Evolutionary conservation across 2,888 invertebrate species (phyloP), one percentile per base, ranked within the genome.

Genomic region (Azorinus chamasolen): DNA sequence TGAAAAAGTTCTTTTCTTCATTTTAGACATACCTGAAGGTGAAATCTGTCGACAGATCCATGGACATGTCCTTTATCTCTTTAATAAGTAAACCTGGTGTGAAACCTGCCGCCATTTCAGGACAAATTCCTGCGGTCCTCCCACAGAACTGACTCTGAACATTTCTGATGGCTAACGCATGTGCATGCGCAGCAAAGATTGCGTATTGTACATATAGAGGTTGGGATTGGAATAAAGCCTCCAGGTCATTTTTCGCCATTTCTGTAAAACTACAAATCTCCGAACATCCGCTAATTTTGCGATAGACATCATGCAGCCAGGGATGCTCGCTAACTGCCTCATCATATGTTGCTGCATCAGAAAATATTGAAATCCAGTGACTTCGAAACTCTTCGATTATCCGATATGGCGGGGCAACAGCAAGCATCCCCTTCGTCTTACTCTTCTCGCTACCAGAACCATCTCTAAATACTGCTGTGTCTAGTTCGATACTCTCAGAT

Each of bases 151-250:
- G 14, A 8, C 14, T 6, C n/a, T 78, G 70, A 12, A 71, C n/a
- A 5, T 46, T 4, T 16, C 54, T 59, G n/a, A 81, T 25, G 10
- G 68, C 57, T 41, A 72, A 69, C 14, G 79, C 83, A 12, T 77
- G 46, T 2, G 71, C 48, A 51, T 65, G 73, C 14, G 79, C 57
- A 2, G 83, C 73, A 18, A 68, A 27, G 1, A 84, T 55, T 5
- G 80, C 78, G 39, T 84, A 84, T 12, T 71, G 68, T 3, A 72
- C 62, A 51, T 69, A 80, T 39, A 77, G 18, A 12, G 72, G 63
- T 24, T 77, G 77, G 0, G 43, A 25, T 39, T 25, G 41, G 18
- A 69, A 69, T 4, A 12, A 18, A 14, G 27, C 6, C 12, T 54
- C 37, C 3, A 48, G 32, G n/a, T 66, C 48, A 8, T 24, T 20